Evolutionary conservation across 2,888 invertebrate genomes (phyloP).

Genomic region (Atrina japonica): DNA sequence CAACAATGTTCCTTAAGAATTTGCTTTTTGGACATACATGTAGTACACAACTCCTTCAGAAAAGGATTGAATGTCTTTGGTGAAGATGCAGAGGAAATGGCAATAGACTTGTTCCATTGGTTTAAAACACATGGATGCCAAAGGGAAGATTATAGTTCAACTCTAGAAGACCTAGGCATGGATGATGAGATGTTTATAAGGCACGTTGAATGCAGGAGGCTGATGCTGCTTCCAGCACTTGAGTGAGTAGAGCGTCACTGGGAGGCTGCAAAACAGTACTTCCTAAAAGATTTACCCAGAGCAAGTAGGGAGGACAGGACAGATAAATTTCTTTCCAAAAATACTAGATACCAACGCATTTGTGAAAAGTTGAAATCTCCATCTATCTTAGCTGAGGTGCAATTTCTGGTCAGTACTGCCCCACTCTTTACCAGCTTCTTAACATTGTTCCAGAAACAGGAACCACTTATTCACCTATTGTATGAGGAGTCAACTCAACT

Average conservation of each 20-base stretch:
- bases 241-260: conserved; percentile 8
- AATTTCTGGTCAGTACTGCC: conserved; percentile 16
- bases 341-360: conserved; percentile 28
- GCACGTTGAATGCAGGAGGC: conserved; percentile 38
- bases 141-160: conserved; percentile 21
- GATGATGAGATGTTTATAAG: conserved; percentile 25
- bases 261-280: conserved; percentile 25
- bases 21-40: conserved; percentile 38
- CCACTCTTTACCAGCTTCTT: conserved; percentile 23
- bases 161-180: neutral
- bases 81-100: conserved; percentile 25
- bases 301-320: conserved; percentile 20
- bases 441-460: conserved; percentile 24
- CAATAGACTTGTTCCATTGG: conserved; percentile 37
- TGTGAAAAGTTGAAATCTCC: conserved; percentile 22
- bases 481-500: conserved; percentile 9
- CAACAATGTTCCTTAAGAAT: conserved; percentile 24
- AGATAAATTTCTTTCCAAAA: conserved; percentile 11
- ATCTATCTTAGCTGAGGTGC: too few species aligned
- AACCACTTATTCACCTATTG: conserved; percentile 28
- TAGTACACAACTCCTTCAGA: conserved; percentile 36
- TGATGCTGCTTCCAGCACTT: conserved; percentile 30
- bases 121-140: conserved; percentile 32
- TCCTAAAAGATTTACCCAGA: conserved; percentile 19
- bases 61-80: conserved; percentile 32